phyloP scores from a whole-genome alignment of 2,797 vertebrate species.

The Ispidina picta region DNA sequence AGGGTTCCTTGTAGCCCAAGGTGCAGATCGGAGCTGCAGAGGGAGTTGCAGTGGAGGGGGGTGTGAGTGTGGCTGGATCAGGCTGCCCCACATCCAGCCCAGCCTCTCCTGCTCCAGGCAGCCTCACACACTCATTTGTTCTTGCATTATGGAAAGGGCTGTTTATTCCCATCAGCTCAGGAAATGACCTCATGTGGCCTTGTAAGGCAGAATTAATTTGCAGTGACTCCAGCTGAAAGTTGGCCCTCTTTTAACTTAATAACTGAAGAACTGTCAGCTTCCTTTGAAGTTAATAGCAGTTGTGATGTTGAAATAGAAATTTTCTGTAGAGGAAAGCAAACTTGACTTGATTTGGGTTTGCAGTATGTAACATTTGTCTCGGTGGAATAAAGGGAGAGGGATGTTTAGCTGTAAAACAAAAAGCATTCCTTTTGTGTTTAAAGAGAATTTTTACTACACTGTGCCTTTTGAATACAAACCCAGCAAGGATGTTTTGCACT shows the following conservation, averaged over 20 bases:
- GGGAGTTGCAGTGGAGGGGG: not conserved
- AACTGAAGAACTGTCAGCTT: conserved; percentile 69
- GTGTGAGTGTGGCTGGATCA: not conserved
- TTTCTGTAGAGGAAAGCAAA: conserved; percentile 57
- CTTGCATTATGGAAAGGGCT: conserved; percentile 57
- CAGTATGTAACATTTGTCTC: not conserved
- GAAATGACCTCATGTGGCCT: conserved; percentile 73
- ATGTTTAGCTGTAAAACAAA: conserved; percentile 3
- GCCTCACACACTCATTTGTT: conserved; percentile 46
- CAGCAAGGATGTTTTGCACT: conserved; percentile 26
- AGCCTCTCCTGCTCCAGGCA: not conserved
- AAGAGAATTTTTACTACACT: conserved; percentile 2
- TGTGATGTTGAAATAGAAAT: conserved; percentile 72
- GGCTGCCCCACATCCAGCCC: not conserved
- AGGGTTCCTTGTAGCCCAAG: fast-evolving
- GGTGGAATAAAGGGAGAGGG: not conserved
- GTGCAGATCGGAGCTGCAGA: not conserved
- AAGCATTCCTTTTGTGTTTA: not conserved
- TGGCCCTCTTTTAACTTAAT: conserved; percentile 75
- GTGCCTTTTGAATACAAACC: not conserved
- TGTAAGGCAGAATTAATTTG: conserved; percentile 78
- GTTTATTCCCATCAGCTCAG: conserved; percentile 72
- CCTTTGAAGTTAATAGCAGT: conserved; percentile 76
- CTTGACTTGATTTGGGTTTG: conserved; percentile 30
- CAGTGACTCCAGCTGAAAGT: conserved; percentile 69